Evolutionary conservation across 2,113 vertebrate species (phyloP).

Genomic region (Oreochromis aureus): DNA sequence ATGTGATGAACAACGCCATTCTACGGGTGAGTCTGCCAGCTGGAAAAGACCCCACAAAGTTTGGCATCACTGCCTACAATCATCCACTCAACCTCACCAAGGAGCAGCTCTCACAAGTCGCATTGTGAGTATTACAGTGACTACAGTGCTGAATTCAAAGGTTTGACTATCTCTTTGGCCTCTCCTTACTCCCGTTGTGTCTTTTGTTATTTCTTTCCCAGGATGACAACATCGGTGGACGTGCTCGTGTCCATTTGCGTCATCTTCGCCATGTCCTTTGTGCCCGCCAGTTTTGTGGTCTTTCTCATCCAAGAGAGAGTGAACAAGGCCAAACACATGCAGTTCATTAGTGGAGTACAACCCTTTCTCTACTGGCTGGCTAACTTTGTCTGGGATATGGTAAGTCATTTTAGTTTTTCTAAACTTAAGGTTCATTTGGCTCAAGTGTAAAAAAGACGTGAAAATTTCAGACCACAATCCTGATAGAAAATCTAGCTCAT

Average conservation of each 20-base stretch:
- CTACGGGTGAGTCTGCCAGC: conserved; percentile 83
- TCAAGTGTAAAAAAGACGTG: not conserved
- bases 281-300: conserved; percentile 92
- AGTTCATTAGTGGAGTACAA: conserved; percentile 96
- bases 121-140: conserved; percentile 79
- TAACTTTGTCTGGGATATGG: conserved; percentile 99
- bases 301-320: conserved; percentile 97
- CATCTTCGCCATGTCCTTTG: conserved; percentile 93
- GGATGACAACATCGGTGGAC: conserved; percentile 98
- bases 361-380: conserved; percentile 95
- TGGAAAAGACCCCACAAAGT: conserved; percentile 78
- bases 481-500: not conserved
- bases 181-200: not conserved
- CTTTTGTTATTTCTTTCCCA: conserved; percentile 22
- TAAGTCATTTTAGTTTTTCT: conserved; percentile 57
- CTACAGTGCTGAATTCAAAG: not conserved
- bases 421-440: not conserved
- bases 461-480: not conserved
- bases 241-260: conserved; percentile 93
- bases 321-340: conserved; percentile 95
- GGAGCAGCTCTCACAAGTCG: conserved; percentile 96
- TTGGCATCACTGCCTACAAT: conserved; percentile 89
- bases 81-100: conserved; percentile 97
- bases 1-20: conserved; percentile 95
- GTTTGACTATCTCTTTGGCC: not conserved